phyloP scores from a whole-genome alignment of 2,888 invertebrate species.

The Nycteola revayana region DNA sequence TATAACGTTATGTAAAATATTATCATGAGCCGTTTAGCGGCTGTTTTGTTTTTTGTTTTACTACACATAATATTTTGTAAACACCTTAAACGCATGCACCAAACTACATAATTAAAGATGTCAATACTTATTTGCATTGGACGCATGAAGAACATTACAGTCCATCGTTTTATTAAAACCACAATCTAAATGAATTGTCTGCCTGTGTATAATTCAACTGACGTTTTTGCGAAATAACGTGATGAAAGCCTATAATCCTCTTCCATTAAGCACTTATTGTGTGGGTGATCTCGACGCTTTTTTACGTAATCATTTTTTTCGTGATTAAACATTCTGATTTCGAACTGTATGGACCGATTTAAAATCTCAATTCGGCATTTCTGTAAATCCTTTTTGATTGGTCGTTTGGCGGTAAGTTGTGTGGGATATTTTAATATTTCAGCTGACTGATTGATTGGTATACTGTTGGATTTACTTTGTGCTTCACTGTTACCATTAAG shows the following conservation, averaged over 20 bases:
- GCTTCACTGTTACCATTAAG: no score
- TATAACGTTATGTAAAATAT: no score
- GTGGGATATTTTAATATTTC: no score
- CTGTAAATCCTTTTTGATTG: slow-evolving; percentile 25
- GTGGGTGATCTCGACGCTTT: slow-evolving; percentile 40
- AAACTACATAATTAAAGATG: no score
- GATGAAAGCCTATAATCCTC: slow-evolving; percentile 59
- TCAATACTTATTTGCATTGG: slow-evolving; percentile 8
- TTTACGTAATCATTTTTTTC: slow-evolving; percentile 46
- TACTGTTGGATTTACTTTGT: no score
- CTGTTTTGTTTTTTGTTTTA: no score
- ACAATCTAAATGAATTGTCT: slow-evolving; percentile 50
- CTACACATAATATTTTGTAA: no score
- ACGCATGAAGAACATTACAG: slow-evolving; percentile 20
- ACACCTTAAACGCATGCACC: no score
- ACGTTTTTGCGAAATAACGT: slow-evolving; percentile 50
- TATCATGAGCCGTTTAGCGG: no score
- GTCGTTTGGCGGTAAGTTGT: slow-evolving; percentile 8
- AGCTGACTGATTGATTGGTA: no score
- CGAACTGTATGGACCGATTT: slow-evolving; percentile 23
- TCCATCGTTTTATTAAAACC: slow-evolving; percentile 39
- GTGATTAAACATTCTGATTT: slow-evolving; percentile 44
- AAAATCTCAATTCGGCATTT: slow-evolving; percentile 22
- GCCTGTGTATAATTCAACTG: slow-evolving; percentile 47
- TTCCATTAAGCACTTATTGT: slow-evolving; percentile 60